A percentile compares a stretch with the other conserved stretches of the same genome.
Evolutionary conservation across 2,888 invertebrate species (phyloP).

Genomic region (Stenodera caucasica): DNA sequence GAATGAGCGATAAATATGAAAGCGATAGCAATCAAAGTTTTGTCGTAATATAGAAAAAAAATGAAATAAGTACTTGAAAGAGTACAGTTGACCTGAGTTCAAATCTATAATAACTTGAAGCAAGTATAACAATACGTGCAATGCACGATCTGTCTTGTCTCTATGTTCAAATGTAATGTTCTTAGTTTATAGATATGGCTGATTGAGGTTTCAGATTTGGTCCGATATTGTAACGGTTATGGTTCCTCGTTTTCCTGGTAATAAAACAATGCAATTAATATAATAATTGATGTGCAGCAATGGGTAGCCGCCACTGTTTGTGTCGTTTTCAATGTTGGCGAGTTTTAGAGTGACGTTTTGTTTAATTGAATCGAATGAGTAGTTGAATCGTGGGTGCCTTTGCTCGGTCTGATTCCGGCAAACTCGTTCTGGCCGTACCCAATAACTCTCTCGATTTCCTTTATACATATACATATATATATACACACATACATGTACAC

Average conservation of each 20-base stretch:
- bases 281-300: background rate
- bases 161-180: slow-evolving; percentile 42
- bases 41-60: slow-evolving; percentile 25
- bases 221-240: slow-evolving; percentile 35
- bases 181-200: slow-evolving; percentile 45
- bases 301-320: background rate
- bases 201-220: slow-evolving; percentile 45
- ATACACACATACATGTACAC: background rate
- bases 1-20: slow-evolving; percentile 33
- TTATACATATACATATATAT: background rate
- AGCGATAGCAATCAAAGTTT: slow-evolving; percentile 39
- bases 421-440: background rate
- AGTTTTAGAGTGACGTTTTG: background rate
- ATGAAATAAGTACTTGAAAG: slow-evolving; percentile 24
- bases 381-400: slow-evolving; percentile 2
- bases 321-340: background rate
- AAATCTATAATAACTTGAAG: slow-evolving; percentile 52
- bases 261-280: too few species aligned
- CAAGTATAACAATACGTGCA: slow-evolving; percentile 50
- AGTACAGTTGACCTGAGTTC: slow-evolving; percentile 49
- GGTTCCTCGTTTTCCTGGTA: slow-evolving; percentile 28
- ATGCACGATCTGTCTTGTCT: slow-evolving; percentile 50
- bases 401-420: slow-evolving; percentile 1
- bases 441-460: background rate
- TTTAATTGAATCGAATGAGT: slow-evolving; percentile 4